A percentile compares a stretch with the other conserved stretches of the same genome.
These are phyloP conservation scores for Saccopteryx leptura DNA, from an alignment of 2,113 vertebrate genomes.

Conservation along the genomic window DNA sequence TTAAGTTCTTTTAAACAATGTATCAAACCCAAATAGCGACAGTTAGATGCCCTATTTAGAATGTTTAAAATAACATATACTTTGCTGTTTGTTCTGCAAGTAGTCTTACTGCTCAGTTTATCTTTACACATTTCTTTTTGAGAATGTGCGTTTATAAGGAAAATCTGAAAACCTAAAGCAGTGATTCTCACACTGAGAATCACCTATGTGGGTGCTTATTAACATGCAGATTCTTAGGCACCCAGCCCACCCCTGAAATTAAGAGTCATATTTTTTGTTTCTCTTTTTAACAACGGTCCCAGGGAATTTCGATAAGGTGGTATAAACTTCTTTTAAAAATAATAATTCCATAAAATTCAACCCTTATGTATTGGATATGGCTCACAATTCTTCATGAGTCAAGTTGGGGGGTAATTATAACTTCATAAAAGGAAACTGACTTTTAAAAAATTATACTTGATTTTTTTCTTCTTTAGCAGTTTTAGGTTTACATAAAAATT, in stretches of 20 bases:
- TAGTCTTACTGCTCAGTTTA: not conserved
- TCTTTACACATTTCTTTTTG: not conserved
- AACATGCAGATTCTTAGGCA: not conserved
- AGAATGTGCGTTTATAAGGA: not conserved
- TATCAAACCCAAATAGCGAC: not conserved
- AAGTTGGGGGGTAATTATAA: not conserved
- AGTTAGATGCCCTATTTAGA: not conserved
- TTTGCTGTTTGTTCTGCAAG: not conserved
- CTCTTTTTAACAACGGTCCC: not conserved
- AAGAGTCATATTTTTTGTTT: not conserved
- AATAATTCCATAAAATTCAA: slow-evolving; percentile 8
- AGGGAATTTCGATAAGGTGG: not conserved
- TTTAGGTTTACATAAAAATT: not conserved
- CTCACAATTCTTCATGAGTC: slow-evolving; percentile 35
- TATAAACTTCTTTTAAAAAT: not conserved
- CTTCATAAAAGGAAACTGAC: slow-evolving; percentile 12
- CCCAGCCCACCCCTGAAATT: not conserved
- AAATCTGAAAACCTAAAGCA: not conserved
- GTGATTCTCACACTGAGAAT: not conserved
- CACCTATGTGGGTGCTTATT: not conserved
- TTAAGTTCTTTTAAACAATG: not conserved
- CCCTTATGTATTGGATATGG: not conserved
- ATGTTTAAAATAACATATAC: slow-evolving; percentile 11
- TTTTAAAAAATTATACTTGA: not conserved
- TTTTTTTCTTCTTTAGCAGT: not conserved